phyloP scores from a whole-genome alignment of 2,888 invertebrate genomes.

The Andrena minutula region DNA sequence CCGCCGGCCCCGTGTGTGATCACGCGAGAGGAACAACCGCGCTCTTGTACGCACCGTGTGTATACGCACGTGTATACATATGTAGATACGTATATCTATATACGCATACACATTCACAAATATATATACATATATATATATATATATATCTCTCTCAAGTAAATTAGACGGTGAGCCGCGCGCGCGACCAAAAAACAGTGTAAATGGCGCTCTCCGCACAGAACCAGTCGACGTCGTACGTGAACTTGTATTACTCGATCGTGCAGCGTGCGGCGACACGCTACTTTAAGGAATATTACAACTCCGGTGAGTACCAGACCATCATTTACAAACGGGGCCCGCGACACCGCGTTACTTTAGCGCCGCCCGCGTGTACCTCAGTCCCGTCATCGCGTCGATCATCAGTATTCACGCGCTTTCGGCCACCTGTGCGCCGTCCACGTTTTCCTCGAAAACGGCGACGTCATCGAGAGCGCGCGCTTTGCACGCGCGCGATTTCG shows the following conservation, averaged over 20 bases:
- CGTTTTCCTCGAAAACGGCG: constrained; percentile 67
- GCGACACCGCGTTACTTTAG: background rate
- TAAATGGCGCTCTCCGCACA: constrained; percentile 85
- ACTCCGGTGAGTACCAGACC: constrained; percentile 86
- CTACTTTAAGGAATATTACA: constrained; percentile 89
- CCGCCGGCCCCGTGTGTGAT: constrained; percentile 27
- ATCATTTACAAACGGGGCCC: background rate
- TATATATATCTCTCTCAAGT: constrained; percentile 33
- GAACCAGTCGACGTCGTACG: constrained; percentile 88
- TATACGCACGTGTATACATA: constrained; percentile 46
- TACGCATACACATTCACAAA: background rate
- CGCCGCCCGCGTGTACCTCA: too few species aligned
- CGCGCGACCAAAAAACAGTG: constrained; percentile 76
- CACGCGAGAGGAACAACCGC: constrained; percentile 37
- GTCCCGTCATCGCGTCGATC: constrained; percentile 7
- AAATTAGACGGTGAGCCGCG: constrained; percentile 67
- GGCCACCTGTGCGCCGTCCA: constrained; percentile 67
- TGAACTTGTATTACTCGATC: constrained; percentile 90
- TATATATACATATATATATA: constrained; percentile 20
- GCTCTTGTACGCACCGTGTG: constrained; percentile 39
- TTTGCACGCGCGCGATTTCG: constrained; percentile 64
- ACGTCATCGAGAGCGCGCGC: constrained; percentile 66
- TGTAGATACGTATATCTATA: constrained; percentile 20
- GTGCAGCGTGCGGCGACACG: constrained; percentile 89
- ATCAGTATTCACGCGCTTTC: constrained; percentile 28